A percentile compares a stretch with the other conserved stretches of the same genome.
Evolutionary conservation across 2,113 vertebrate genomes (phyloP).

Genomic region (Anguilla rostrata): DNA sequence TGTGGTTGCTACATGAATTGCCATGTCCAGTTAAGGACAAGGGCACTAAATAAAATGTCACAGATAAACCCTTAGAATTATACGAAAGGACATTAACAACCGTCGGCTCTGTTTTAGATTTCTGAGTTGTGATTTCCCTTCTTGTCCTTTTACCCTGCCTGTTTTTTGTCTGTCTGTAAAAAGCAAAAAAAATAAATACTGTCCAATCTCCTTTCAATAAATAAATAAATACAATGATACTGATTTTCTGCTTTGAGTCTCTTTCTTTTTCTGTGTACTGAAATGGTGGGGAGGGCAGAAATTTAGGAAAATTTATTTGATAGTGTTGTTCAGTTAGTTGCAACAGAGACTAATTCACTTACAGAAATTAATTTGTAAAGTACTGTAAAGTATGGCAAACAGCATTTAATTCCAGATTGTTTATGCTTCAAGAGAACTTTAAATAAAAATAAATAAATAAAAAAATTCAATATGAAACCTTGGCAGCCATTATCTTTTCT

Average conservation of each 20-base stretch:
- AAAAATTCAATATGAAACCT: background rate
- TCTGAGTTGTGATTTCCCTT: no score
- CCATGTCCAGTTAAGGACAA: background rate
- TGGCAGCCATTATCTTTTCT: background rate
- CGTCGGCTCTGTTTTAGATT: background rate
- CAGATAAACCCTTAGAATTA: background rate
- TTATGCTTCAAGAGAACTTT: background rate
- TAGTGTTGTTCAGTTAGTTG: background rate
- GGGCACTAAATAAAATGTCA: background rate
- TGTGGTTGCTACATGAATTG: background rate
- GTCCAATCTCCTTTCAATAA: no score
- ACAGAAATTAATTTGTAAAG: background rate
- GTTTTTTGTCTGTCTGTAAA: no score
- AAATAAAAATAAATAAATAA: background rate
- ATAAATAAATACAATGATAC: no score
- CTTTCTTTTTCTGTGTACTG: background rate
- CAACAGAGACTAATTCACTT: background rate
- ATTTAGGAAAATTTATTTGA: background rate
- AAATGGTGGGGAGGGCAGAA: background rate
- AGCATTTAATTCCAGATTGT: background rate
- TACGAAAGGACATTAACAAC: background rate
- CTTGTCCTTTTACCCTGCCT: no score
- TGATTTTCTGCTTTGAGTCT: no score
- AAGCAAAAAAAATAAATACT: no score
- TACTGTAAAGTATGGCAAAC: background rate